These are phyloP conservation scores for Sebastes glaucus DNA, from an alignment of 2,797 vertebrate species.

Conservation along the genomic window DNA sequence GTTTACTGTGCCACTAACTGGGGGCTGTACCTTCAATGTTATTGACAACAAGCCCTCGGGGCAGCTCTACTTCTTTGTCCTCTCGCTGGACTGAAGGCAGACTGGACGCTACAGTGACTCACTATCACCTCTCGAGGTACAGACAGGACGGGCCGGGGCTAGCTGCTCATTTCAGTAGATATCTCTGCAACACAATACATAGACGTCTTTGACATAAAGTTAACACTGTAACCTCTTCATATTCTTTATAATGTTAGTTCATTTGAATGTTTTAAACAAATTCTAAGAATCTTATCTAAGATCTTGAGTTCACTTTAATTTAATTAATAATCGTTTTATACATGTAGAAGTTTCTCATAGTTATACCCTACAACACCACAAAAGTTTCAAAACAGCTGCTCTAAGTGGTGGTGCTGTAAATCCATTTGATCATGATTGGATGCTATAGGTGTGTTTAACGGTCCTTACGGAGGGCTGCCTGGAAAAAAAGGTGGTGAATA, in stretches of 20 bases:
- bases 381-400: background rate
- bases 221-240: background rate
- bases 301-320: background rate
- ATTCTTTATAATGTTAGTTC: background rate
- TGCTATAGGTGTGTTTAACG: background rate
- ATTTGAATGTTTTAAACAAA: background rate
- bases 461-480: background rate
- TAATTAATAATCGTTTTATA: background rate
- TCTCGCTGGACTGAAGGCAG: too few species aligned
- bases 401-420: background rate
- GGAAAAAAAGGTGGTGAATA: background rate
- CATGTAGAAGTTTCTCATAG: background rate
- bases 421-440: background rate
- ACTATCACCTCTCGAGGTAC: too few species aligned
- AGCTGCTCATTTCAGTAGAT: too few species aligned
- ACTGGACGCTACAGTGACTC: background rate
- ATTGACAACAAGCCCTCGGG: too few species aligned
- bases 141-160: too few species aligned
- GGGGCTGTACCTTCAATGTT: too few species aligned
- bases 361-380: too few species aligned
- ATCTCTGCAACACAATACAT: too few species aligned
- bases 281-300: too few species aligned
- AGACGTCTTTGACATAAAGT: background rate
- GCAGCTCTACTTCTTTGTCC: too few species aligned
- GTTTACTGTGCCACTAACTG: too few species aligned